Evolutionary conservation across 2,888 invertebrate species (phyloP).

Genomic region (Xanthorhoe designata): DNA sequence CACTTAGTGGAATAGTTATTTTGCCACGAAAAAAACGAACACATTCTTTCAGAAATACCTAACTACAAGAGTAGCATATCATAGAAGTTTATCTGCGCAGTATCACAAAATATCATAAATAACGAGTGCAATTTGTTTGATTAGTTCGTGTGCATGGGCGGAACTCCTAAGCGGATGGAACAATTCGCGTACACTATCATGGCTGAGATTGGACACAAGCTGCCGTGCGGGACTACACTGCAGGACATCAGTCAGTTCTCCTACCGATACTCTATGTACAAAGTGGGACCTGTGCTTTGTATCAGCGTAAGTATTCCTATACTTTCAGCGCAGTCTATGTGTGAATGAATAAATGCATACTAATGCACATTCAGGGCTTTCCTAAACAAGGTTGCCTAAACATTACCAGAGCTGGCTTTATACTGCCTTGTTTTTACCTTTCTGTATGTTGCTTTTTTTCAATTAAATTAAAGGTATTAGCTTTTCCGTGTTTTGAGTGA

Average conservation of each 20-base stretch:
- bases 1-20: no score
- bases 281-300: conserved; percentile 95
- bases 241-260: conserved; percentile 96
- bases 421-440: no score
- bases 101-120: conserved; percentile 4
- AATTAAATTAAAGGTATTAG: no score
- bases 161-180: conserved; percentile 97
- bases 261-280: conserved; percentile 97
- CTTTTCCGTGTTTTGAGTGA: no score
- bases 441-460: no score
- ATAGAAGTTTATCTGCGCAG: conserved; percentile 7
- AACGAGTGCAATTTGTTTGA: conserved; percentile 30
- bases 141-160: conserved; percentile 98
- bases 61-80: no score
- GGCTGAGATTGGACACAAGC: conserved; percentile 94
- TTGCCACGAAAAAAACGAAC: no score
- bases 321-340: not conserved
- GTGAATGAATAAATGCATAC: not conserved
- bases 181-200: conserved; percentile 96
- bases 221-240: conserved; percentile 94
- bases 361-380: no score
- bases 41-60: no score
- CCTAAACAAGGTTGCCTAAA: no score
- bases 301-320: conserved; percentile 89
- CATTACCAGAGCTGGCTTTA: no score